Evolutionary conservation across 2,888 invertebrate species (phyloP), one percentile per base, ranked within the genome.

Genomic region (Drosophila pseudotalamancana): DNA sequence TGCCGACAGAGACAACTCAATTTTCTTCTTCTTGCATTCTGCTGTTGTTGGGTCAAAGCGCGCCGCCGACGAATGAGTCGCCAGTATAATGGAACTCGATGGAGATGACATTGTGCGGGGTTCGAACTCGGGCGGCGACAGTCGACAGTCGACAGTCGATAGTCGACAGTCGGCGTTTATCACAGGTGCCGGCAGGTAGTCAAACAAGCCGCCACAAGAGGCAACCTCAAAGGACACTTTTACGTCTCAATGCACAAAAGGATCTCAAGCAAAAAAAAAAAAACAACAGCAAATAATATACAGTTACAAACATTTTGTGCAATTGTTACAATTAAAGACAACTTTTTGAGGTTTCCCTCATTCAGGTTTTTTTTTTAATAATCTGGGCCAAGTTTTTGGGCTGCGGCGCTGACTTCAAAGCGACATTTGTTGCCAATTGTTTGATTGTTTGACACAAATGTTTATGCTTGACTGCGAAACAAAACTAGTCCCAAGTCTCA

Each of bases 371-470:
- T n/a, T n/a, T n/a, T n/a, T n/a, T n/a, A n/a, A n/a, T n/a, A 82
- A 66, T 72, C 70, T 35, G 73, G 59, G 54, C 27, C 50, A 62
- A 62, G 61, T 75, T 50, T 46, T 53, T 8, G 50, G n/a, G 18
- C 32, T 34, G 18, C 23, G 53, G 61, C 43, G 46, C 40, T 21
- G 19, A 74, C 68, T 54, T 80, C 78, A 78, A 78, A 78, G 78
- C 51, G 21, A 34, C 60, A 59, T 65, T 62, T 68, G 54, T 79
- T 75, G 72, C 68, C 86, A 68, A 78, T 73, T 87, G 87, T 85
- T 87, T 82, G 83, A 87, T 87, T 83, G 83, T 83, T 85, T 87
- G 81, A 45, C 77, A 86, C 79, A 79, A 83, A 87, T 83, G 80
- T 87, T 87, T 81, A 78, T 85, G 81, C 79, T 82, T 79, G 81